Evolutionary conservation across 2,797 vertebrate genomes (phyloP).

Genomic region (Potorous gilbertii): DNA sequence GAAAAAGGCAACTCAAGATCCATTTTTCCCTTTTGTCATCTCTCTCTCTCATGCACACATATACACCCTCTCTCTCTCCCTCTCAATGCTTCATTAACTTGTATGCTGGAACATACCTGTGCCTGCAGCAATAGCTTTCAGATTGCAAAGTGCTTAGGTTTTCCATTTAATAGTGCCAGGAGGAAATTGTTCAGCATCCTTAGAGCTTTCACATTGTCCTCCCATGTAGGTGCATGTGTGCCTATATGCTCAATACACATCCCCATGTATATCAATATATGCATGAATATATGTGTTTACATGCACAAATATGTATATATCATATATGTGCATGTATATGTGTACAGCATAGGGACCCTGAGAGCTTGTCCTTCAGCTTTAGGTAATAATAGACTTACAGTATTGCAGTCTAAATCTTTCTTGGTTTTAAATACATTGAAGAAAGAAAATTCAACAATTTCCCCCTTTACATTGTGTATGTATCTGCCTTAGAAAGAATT

Average conservation of each 20-base stretch:
- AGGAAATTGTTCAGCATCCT: constrained; percentile 40
- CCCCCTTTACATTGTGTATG: neutral
- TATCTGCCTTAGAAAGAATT: constrained; percentile 32
- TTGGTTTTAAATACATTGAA: neutral
- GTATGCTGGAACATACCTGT: constrained; percentile 5
- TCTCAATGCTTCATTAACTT: neutral
- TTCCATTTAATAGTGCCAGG: constrained; percentile 44
- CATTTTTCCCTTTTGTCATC: constrained; percentile 33
- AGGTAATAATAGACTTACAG: neutral
- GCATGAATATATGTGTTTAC: neutral
- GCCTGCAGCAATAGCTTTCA: constrained; percentile 6
- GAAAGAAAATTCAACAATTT: neutral
- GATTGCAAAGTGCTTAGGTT: constrained; percentile 25
- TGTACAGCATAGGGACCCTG: neutral
- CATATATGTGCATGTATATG: too few species aligned
- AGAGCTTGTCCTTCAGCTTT: constrained; percentile 33
- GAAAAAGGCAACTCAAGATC: constrained; percentile 21
- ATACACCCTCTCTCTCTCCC: neutral
- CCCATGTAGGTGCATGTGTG: neutral
- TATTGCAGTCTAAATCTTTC: neutral
- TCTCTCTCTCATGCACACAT: neutral
- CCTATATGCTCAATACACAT: neutral
- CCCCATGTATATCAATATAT: neutral
- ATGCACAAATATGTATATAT: too few species aligned
- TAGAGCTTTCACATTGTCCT: neutral